These are phyloP conservation scores for Drosophila triauraria DNA, from an alignment of 1,140 invertebrate species.

Conservation along the genomic window DNA sequence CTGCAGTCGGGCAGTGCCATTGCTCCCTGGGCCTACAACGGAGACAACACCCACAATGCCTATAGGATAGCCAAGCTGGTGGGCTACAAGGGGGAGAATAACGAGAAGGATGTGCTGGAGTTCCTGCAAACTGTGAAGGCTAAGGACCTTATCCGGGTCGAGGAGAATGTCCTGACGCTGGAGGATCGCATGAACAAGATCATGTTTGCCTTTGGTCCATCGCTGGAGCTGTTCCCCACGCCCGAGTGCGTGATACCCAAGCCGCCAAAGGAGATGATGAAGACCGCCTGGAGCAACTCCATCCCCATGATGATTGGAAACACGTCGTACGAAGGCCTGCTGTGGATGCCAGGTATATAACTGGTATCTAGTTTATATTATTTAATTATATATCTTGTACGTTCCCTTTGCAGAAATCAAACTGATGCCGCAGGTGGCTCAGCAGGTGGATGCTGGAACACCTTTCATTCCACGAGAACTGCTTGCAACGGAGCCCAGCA, in stretches of 20 bases:
- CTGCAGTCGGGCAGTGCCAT: conserved; percentile 84
- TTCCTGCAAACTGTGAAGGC: conserved; percentile 68
- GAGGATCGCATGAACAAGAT: conserved; percentile 64
- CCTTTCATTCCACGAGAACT: conserved; percentile 68
- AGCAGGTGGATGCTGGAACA: conserved; percentile 62
- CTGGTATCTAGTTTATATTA: neutral
- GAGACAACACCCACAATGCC: conserved; percentile 52
- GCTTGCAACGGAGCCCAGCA: conserved; percentile 35
- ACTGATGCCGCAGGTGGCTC: conserved; percentile 34
- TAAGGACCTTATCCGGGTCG: conserved; percentile 87
- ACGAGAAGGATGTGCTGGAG: conserved; percentile 72
- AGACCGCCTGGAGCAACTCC: conserved; percentile 81
- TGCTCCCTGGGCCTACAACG: conserved; percentile 63
- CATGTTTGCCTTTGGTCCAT: conserved; percentile 77
- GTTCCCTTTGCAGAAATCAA: conserved; percentile 53
- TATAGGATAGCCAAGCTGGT: conserved; percentile 66
- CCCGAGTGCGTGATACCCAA: conserved; percentile 77
- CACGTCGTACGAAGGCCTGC: conserved; percentile 82
- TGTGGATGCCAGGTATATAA: conserved; percentile 63
- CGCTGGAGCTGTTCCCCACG: conserved; percentile 77
- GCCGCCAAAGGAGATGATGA: conserved; percentile 77
- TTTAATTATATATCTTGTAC: neutral
- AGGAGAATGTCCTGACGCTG: conserved; percentile 56
- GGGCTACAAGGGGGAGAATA: conserved; percentile 77
- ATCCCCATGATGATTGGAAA: conserved; percentile 85